Percentiles rank a stretch among this genome's conserved stretches.
Conservation (phyloP, 1,140 invertebrate species). For the Micrasema minimum region DNA sequence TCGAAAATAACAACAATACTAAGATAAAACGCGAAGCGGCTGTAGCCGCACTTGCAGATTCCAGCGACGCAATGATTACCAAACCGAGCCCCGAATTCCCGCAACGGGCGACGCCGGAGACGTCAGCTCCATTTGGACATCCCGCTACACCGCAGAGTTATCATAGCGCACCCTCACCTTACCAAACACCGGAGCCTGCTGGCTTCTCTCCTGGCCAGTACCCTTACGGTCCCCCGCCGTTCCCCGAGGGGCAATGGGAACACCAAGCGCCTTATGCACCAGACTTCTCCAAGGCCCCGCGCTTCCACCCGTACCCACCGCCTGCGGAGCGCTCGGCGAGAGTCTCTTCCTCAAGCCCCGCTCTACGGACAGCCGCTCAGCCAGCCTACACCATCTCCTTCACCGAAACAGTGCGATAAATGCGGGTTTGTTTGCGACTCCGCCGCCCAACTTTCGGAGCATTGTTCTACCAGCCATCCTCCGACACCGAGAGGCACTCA, state of each 20-base stretch:
- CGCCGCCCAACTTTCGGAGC: conserved; percentile 75
- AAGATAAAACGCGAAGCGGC: conserved; percentile 66
- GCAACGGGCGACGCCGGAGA: conserved; percentile 68
- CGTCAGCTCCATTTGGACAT: conserved; percentile 66
- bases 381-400: conserved; percentile 71
- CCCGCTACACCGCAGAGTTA: conserved; percentile 71
- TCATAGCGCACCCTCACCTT: conserved; percentile 69
- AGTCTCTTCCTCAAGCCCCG: conserved; percentile 74
- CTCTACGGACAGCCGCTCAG: conserved; percentile 68
- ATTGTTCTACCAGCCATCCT: conserved; percentile 75
- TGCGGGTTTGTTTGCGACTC: conserved; percentile 82
- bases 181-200: conserved; percentile 69
- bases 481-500: conserved; percentile 63
- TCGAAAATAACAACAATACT: conserved; percentile 75
- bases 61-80: conserved; percentile 70
- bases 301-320: conserved; percentile 67
- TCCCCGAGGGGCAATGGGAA: conserved; percentile 60
- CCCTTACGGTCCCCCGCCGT: conserved; percentile 57
- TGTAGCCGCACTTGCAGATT: conserved; percentile 70
- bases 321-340: conserved; percentile 66
- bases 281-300: conserved; percentile 63
- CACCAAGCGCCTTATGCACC: conserved; percentile 65
- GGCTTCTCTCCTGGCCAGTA: conserved; percentile 68
- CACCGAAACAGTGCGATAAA: conserved; percentile 81
- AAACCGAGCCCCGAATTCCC: conserved; percentile 69